Conservation (phyloP, 2,113 vertebrate genomes). For the Eulemur rufifrons region DNA sequence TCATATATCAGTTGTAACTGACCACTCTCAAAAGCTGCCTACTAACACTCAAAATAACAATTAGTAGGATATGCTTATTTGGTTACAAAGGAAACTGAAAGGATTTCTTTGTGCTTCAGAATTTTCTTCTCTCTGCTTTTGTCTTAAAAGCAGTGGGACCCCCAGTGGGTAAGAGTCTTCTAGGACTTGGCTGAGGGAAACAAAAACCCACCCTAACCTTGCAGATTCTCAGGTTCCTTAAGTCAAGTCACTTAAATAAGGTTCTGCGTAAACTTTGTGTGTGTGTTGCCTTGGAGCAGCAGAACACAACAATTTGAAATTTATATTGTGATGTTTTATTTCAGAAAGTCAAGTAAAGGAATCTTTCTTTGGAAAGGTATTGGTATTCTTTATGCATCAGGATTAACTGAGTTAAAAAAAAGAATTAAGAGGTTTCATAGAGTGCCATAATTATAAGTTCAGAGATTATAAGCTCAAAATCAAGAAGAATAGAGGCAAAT, state of each 20-base stretch:
- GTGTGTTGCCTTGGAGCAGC: neutral
- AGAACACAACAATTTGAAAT: neutral
- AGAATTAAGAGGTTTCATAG: neutral
- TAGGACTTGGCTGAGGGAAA: neutral
- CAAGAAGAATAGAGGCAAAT: neutral
- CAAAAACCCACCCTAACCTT: neutral
- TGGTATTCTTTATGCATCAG: neutral
- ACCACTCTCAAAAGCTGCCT: neutral
- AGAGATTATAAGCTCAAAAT: neutral
- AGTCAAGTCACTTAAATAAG: neutral
- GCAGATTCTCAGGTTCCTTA: neutral
- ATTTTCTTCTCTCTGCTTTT: neutral
- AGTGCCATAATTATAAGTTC: neutral
- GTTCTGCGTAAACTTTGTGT: neutral
- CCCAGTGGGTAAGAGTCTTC: neutral
- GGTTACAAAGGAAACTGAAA: constrained; percentile 11
- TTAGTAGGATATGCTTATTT: neutral
- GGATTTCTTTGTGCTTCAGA: neutral
- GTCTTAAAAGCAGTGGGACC: neutral
- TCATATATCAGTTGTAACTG: neutral
- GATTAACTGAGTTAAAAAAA: neutral
- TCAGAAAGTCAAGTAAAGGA: neutral
- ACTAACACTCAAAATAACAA: neutral
- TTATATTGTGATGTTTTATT: neutral
- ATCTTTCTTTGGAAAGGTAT: neutral